Base-by-base conservation (phyloP, 2,113 vertebrate species). In the Hippocampus mohnikei region DNA sequence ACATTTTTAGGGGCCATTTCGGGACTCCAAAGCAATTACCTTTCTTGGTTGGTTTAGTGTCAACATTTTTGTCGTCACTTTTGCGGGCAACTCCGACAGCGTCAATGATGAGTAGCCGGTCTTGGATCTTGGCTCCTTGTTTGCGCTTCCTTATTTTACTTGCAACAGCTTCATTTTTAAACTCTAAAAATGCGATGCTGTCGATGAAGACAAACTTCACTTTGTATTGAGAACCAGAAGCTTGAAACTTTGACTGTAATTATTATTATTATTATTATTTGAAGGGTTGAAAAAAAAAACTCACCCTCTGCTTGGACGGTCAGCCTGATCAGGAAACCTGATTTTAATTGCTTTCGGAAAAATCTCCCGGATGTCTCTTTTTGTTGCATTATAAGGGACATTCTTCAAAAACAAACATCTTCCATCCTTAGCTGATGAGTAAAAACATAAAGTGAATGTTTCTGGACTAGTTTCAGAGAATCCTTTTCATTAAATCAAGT, bases 121-220 rank as follows among this genome's bases (percentile, higher is more conserved):
- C 95, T n/a, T 94, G 91, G 27, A 98, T 79, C 52, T 94, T 93
- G 23, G 86, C 70, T 15, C 92, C 93, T 69, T 93, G 92, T 20
- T 94, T 94, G 78, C 93, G 91, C 76, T 94, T 85, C 69, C 90
- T 48, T 21, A 91, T 87, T 85, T 93, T 93, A 44, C 93, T 84
- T 12, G 94, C 95, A 2, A 93, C 90, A 2, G 81, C 84, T 89
- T 95, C 91, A 0, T 92, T 93, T 88, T 94, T 90, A 75, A 98
- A 98, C 81, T 98, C 94, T 59, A 98, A 58, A 71, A 96, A 96
- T 15, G 96, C 96, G 86, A 98, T 93, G 52, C 96, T 98, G 86
- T 70, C 8, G 58, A 60, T 8, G 18, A 21, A 71, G 58, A 29
- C 29, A 27, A 23, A 72, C 37, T 10, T 50, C 0, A 69, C 3